phyloP scores from a whole-genome alignment of 2,797 vertebrate genomes.

The Lemur catta region DNA sequence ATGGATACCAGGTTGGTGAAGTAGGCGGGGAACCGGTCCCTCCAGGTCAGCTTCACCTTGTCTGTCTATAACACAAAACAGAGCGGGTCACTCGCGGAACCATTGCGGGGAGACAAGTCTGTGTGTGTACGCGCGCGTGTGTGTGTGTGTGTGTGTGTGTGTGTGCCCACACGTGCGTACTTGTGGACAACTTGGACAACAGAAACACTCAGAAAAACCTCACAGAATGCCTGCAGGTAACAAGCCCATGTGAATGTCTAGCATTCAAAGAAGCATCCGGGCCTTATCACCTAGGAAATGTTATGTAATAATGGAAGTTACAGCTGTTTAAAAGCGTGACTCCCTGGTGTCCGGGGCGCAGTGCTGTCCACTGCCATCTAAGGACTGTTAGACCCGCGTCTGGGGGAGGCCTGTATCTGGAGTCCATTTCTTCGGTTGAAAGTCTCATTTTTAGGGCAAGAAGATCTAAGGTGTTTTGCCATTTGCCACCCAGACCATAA shows the following conservation, averaged over 20 bases:
- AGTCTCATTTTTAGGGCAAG: neutral
- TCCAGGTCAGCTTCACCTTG: slow-evolving; percentile 96
- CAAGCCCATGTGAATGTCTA: slow-evolving; percentile 22
- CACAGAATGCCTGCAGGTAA: neutral
- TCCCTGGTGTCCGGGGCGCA: neutral
- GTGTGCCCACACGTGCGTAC: rapidly evolving
- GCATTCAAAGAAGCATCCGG: slow-evolving; percentile 37
- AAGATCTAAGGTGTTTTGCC: neutral
- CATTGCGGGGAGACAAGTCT: rapidly evolving
- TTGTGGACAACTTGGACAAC: neutral
- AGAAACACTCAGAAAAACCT: neutral
- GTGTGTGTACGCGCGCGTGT: no score
- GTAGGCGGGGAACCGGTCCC: slow-evolving; percentile 94
- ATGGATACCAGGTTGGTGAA: slow-evolving; percentile 90
- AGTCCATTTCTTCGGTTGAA: neutral
- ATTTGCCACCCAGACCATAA: neutral
- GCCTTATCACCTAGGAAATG: neutral
- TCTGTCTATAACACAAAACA: slow-evolving; percentile 83
- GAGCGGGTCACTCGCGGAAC: neutral
- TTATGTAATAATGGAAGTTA: rapidly evolving
- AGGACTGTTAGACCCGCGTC: slow-evolving; percentile 37
- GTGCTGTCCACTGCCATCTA: slow-evolving; percentile 16
- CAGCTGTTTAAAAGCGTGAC: neutral
- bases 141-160: rapidly evolving
- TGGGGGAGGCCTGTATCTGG: slow-evolving; percentile 48